A percentile compares a stretch with the other conserved stretches of the same genome.
Conservation (phyloP, 2,113 vertebrate species). For the Apteryx owenii region DNA sequence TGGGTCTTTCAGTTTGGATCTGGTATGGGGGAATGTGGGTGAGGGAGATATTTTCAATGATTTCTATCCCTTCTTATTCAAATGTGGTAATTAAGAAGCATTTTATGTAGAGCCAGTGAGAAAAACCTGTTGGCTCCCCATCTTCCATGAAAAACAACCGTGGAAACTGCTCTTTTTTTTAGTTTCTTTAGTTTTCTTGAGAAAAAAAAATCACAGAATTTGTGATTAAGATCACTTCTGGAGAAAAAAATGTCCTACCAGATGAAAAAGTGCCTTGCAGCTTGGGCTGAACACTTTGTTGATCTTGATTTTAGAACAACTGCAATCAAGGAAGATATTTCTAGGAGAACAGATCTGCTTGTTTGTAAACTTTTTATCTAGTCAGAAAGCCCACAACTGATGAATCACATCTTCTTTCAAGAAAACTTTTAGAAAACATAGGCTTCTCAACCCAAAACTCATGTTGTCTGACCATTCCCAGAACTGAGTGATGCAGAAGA, state of each 20-base stretch:
- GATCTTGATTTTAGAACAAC: neutral
- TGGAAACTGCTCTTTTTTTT: neutral
- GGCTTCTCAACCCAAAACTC: slow-evolving; percentile 21
- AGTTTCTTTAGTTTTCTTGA: neutral
- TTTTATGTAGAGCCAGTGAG: neutral
- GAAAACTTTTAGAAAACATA: neutral
- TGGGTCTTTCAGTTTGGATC: neutral
- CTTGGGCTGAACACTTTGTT: neutral
- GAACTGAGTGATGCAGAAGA: neutral
- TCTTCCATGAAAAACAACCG: neutral
- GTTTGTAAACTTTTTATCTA: slow-evolving; percentile 27
- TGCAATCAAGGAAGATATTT: slow-evolving; percentile 11
- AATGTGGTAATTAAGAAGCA: neutral
- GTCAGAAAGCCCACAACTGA: neutral
- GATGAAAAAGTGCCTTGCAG: neutral
- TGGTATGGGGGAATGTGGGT: too few species aligned
- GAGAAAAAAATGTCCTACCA: neutral
- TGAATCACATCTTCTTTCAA: neutral
- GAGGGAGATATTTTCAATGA: neutral
- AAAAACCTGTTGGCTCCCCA: neutral
- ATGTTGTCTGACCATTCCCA: slow-evolving; percentile 31
- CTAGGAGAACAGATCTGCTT: neutral
- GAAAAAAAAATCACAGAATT: neutral
- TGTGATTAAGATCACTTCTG: neutral
- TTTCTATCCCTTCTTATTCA: neutral